Percentiles rank a stretch among this genome's conserved stretches.
phyloP scores from a whole-genome alignment of 2,888 invertebrate species.

The Macaria liturata region DNA sequence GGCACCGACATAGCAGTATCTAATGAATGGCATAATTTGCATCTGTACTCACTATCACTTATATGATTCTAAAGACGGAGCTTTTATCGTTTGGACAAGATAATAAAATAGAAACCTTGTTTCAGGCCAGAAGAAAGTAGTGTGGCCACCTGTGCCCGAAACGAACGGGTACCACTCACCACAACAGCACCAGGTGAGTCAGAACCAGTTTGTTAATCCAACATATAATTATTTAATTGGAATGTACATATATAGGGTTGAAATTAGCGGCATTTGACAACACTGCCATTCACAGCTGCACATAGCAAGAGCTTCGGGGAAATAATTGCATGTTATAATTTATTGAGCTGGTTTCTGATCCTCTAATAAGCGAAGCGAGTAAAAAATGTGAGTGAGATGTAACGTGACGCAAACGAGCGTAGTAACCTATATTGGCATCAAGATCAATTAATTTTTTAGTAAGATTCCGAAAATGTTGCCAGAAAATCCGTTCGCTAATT shows the following conservation, averaged over 20 bases:
- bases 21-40: too few relatives aligned
- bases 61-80: background rate
- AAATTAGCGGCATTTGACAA: constrained; percentile 47
- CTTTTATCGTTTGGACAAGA: constrained; percentile 8
- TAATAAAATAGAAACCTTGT: constrained; percentile 48
- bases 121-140: constrained; percentile 92
- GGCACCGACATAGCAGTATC: too few relatives aligned
- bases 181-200: constrained; percentile 83
- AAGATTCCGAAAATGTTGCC: background rate
- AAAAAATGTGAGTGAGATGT: too few relatives aligned
- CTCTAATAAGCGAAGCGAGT: background rate
- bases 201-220: constrained; percentile 13
- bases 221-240: constrained; percentile 10
- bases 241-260: constrained; percentile 49
- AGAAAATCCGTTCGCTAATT: background rate
- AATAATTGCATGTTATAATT: constrained; percentile 54
- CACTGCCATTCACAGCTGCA: constrained; percentile 68
- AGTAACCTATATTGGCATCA: too few relatives aligned
- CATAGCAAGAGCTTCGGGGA: constrained; percentile 62
- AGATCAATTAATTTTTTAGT: too few relatives aligned
- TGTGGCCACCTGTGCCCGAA: constrained; percentile 92
- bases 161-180: constrained; percentile 84
- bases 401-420: too few relatives aligned
- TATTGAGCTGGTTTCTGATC: constrained; percentile 14
- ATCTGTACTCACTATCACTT: too few relatives aligned